Conservation (phyloP, 2,797 vertebrate species). For the Lepilemur ruficaudatus region DNA sequence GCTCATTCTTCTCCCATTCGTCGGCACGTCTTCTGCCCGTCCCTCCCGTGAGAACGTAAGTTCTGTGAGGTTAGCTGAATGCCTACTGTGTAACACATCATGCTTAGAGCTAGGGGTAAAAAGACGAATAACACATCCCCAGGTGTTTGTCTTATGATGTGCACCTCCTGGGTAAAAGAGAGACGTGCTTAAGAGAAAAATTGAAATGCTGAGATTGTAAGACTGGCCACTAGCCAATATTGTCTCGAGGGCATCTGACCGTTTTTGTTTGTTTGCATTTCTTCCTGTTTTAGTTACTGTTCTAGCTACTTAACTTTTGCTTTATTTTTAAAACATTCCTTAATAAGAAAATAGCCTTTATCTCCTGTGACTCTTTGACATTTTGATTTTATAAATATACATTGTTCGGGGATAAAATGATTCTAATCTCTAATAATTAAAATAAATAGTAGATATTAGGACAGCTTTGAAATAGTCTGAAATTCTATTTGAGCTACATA, state of each 20-base stretch:
- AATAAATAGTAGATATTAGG: background rate
- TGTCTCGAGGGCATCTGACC: accelerated
- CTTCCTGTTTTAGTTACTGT: background rate
- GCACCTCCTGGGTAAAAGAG: background rate
- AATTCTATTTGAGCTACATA: background rate
- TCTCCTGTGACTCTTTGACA: background rate
- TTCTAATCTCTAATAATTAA: background rate
- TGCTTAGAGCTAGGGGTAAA: background rate
- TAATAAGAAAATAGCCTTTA: background rate
- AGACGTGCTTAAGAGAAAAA: background rate
- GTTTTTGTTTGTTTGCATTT: background rate
- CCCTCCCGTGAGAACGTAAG: background rate
- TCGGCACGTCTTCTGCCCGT: background rate
- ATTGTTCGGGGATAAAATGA: background rate
- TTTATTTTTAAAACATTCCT: background rate
- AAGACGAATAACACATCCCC: background rate
- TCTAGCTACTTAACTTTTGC: background rate
- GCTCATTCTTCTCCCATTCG: background rate
- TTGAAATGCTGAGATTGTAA: background rate
- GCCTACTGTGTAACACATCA: background rate
- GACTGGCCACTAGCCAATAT: background rate
- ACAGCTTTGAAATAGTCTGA: background rate
- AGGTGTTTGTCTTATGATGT: background rate
- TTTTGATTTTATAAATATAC: background rate
- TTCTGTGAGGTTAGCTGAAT: background rate